Percentiles rank a stretch among this genome's conserved stretches.
Conservation (phyloP, 2,113 vertebrate species). For the Puffinus mauretanicus region DNA sequence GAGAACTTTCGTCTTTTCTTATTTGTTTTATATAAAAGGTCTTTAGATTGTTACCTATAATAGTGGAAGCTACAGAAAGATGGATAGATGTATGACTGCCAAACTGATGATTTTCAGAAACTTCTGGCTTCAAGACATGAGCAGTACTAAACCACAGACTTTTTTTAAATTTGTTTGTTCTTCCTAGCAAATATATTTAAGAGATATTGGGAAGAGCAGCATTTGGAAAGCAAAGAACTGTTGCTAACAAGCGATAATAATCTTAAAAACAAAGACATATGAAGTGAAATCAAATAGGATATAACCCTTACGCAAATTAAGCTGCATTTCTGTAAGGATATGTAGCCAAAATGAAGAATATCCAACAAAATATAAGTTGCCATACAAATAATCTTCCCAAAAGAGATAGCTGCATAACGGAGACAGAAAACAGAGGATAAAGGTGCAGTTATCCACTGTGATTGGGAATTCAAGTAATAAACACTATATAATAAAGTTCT, state of each 20-base stretch:
- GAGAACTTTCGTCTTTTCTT: background rate
- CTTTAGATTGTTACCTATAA: background rate
- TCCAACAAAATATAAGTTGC: background rate
- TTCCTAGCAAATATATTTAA: background rate
- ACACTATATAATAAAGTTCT: background rate
- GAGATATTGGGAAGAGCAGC: constrained; percentile 11
- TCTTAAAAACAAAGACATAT: constrained; percentile 20
- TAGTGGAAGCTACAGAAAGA: background rate
- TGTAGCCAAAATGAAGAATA: constrained; percentile 17
- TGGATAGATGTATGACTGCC: background rate
- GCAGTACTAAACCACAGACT: background rate
- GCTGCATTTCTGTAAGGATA: background rate
- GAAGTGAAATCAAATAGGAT: constrained; percentile 16
- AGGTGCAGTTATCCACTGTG: background rate
- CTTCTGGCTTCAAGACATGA: constrained; percentile 1
- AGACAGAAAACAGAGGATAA: background rate
- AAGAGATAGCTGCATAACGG: background rate
- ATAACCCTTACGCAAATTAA: background rate
- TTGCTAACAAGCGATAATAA: background rate
- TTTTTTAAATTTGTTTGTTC: background rate
- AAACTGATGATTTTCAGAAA: background rate
- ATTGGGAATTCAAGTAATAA: background rate
- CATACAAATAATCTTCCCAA: background rate
- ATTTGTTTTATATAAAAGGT: background rate
- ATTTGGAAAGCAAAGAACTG: background rate